These are phyloP conservation scores for Gracilinanus agilis DNA, from an alignment of 2,113 vertebrate species.

Conservation along the genomic window DNA sequence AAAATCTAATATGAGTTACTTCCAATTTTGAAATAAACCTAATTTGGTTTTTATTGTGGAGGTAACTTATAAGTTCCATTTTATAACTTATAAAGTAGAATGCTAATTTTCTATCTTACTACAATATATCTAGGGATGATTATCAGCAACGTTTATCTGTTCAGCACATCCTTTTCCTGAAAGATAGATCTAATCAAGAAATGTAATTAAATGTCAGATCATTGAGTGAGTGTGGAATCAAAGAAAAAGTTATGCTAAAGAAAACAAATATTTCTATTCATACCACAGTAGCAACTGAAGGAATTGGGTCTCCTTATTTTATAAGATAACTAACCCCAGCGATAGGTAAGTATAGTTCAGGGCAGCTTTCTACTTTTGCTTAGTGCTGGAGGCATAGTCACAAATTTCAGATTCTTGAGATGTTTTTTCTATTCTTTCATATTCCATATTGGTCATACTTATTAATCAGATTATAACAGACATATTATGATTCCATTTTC, in stretches of 20 bases:
- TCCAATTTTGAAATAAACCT: not conserved
- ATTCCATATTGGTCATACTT: constrained; percentile 34
- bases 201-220: constrained; percentile 37
- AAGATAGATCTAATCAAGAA: constrained; percentile 16
- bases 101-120: constrained; percentile 34
- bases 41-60: not conserved
- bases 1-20: not conserved
- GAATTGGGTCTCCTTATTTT: not conserved
- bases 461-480: not conserved
- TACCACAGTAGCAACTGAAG: constrained; percentile 8
- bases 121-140: constrained; percentile 12
- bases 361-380: not conserved
- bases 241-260: constrained; percentile 13
- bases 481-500: not conserved
- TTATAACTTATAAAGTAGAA: constrained; percentile 22
- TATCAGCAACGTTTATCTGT: constrained; percentile 12
- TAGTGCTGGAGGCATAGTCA: not conserved
- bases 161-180: constrained; percentile 18
- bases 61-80: not conserved
- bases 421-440: constrained; percentile 16
- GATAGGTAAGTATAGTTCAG: not conserved
- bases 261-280: constrained; percentile 18
- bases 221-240: constrained; percentile 28
- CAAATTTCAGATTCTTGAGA: not conserved
- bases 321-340: constrained; percentile 10